These are phyloP conservation scores for Ochlodes sylvanus DNA, from an alignment of 2,888 invertebrate genomes.

Conservation along the genomic window DNA sequence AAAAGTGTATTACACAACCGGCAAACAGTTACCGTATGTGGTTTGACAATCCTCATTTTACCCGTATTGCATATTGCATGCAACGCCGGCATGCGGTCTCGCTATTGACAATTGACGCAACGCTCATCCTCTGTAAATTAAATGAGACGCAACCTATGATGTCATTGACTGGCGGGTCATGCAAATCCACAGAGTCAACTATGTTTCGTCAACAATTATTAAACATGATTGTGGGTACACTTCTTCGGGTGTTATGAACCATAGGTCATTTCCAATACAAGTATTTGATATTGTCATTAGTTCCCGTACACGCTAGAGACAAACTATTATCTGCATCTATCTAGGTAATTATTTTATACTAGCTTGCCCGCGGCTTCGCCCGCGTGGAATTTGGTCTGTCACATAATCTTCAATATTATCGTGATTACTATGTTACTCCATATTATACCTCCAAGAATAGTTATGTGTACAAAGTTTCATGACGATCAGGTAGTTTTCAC, in stretches of 20 bases:
- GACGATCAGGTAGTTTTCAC: too few relatives aligned
- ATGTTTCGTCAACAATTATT: conserved; percentile 7
- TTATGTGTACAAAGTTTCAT: too few relatives aligned
- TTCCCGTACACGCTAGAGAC: not conserved
- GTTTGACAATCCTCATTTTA: conserved; percentile 20
- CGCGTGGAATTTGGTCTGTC: too few relatives aligned
- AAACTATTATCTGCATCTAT: too few relatives aligned
- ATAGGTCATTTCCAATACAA: too few relatives aligned
- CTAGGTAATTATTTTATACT: too few relatives aligned
- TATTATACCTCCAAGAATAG: too few relatives aligned
- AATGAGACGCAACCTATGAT: conserved; percentile 30
- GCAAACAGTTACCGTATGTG: conserved; percentile 2
- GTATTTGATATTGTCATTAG: not conserved
- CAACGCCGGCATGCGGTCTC: conserved; percentile 22
- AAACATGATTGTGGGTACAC: not conserved
- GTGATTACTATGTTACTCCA: too few relatives aligned
- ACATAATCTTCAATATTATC: too few relatives aligned
- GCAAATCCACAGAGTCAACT: conserved; percentile 16
- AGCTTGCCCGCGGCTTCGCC: too few relatives aligned
- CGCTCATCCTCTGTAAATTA: conserved; percentile 30
- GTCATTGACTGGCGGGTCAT: conserved; percentile 33
- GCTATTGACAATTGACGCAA: conserved; percentile 34
- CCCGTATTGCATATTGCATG: conserved; percentile 23
- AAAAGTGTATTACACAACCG: not conserved
- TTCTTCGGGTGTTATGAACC: not conserved